Evolutionary conservation across 2,113 vertebrate species (phyloP).

Genomic region (Leucosticte australis): DNA sequence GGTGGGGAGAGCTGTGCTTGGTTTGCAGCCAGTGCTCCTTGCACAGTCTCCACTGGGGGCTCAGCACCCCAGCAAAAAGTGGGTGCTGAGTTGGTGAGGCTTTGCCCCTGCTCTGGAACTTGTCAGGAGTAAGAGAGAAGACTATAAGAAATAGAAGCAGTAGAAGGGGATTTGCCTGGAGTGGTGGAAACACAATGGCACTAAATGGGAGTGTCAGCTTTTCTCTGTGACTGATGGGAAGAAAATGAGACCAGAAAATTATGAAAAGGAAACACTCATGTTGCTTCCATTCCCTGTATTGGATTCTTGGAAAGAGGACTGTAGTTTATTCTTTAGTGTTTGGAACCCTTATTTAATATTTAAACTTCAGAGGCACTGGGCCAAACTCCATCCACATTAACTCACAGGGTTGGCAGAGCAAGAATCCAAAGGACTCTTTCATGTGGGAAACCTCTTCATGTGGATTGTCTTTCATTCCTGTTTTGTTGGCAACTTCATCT

Average conservation of each 20-base stretch:
- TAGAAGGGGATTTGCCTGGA: neutral
- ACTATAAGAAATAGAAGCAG: neutral
- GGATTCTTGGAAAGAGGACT: neutral
- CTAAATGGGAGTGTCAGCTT: neutral
- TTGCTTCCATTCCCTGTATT: neutral
- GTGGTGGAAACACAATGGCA: rapidly evolving
- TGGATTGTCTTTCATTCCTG: neutral
- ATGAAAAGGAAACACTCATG: neutral
- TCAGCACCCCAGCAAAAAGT: neutral
- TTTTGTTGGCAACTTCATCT: neutral
- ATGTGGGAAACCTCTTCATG: neutral
- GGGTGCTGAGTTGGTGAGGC: neutral
- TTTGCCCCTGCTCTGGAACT: neutral
- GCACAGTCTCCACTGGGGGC: neutral
- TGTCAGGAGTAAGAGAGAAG: neutral
- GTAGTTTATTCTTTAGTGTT: neutral
- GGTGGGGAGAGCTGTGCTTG: neutral
- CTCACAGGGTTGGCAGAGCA: neutral
- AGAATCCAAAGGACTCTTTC: neutral
- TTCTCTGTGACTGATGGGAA: neutral
- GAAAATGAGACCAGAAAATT: neutral
- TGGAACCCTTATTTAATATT: neutral
- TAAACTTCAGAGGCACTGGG: neutral
- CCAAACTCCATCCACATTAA: neutral
- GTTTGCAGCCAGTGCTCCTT: rapidly evolving